These are phyloP conservation scores for Amiota minor DNA, from an alignment of 2,888 invertebrate genomes.

Conservation along the genomic window DNA sequence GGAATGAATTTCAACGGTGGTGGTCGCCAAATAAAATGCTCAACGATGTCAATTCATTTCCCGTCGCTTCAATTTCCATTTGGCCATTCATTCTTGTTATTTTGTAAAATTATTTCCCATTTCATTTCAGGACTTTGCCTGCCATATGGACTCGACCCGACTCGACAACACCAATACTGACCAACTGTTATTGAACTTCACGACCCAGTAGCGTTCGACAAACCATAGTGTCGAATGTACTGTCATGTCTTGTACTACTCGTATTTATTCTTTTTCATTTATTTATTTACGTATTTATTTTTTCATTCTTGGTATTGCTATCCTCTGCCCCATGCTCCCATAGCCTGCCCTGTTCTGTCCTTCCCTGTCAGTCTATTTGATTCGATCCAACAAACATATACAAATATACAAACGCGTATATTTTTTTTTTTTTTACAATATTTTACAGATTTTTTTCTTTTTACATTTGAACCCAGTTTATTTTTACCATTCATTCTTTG, in stretches of 20 bases:
- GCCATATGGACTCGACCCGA: not conserved
- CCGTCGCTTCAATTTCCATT: not conserved
- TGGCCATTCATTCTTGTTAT: not conserved
- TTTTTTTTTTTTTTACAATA: not conserved
- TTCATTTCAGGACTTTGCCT: not conserved
- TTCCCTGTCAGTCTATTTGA: not conserved
- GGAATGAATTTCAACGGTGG: not conserved
- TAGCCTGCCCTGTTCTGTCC: not conserved
- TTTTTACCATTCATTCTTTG: constrained; percentile 6
- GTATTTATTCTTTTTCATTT: constrained; percentile 1
- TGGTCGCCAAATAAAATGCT: constrained; percentile 17
- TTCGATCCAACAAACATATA: no score
- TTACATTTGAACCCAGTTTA: not conserved
- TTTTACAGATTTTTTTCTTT: not conserved
- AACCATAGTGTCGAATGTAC: no score
- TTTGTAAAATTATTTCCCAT: constrained; percentile 13
- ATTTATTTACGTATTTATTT: no score
- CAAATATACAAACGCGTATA: not conserved
- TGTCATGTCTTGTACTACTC: not conserved
- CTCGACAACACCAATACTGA: not conserved
- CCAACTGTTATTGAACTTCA: no score
- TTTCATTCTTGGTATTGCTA: not conserved
- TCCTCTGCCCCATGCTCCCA: not conserved
- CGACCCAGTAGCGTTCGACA: no score
- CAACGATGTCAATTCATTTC: constrained; percentile 9